These are phyloP conservation scores for Lutraria lutraria DNA, from an alignment of 2,888 invertebrate species.

Conservation along the genomic window DNA sequence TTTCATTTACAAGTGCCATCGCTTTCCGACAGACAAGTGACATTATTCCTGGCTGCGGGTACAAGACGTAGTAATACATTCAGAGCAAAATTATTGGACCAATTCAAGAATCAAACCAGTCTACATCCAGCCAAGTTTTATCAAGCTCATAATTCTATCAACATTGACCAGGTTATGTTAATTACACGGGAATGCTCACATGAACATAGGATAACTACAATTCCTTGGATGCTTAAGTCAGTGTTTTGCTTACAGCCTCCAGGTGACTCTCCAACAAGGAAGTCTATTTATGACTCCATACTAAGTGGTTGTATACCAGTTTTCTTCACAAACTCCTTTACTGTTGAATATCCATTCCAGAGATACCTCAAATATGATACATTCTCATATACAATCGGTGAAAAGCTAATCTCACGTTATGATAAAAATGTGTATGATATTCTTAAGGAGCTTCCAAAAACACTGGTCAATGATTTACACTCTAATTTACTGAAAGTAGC, in stretches of 20 bases:
- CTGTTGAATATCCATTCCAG: constrained; percentile 74
- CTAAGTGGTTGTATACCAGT: constrained; percentile 83
- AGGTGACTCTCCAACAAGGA: constrained; percentile 82
- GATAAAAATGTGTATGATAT: constrained; percentile 62
- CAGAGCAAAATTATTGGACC: constrained; percentile 74
- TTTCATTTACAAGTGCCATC: constrained; percentile 55
- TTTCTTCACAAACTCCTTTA: constrained; percentile 63
- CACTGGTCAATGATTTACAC: constrained; percentile 59
- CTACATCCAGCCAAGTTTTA: constrained; percentile 59
- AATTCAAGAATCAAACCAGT: constrained; percentile 70
- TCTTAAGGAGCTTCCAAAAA: constrained; percentile 59
- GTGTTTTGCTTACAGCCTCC: constrained; percentile 82
- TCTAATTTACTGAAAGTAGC: constrained; percentile 65
- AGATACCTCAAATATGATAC: constrained; percentile 60
- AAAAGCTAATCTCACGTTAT: constrained; percentile 51
- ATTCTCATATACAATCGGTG: constrained; percentile 69
- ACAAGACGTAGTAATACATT: constrained; percentile 73
- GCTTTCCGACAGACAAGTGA: constrained; percentile 69
- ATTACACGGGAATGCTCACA: constrained; percentile 66
- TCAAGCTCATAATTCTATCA: not conserved
- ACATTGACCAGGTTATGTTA: constrained; percentile 60
- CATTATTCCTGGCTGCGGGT: constrained; percentile 77
- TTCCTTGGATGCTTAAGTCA: constrained; percentile 79
- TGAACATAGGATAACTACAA: constrained; percentile 66
- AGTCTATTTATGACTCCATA: constrained; percentile 81